phyloP scores from a whole-genome alignment of 2,888 invertebrate species.

The Tenthredo livida region DNA sequence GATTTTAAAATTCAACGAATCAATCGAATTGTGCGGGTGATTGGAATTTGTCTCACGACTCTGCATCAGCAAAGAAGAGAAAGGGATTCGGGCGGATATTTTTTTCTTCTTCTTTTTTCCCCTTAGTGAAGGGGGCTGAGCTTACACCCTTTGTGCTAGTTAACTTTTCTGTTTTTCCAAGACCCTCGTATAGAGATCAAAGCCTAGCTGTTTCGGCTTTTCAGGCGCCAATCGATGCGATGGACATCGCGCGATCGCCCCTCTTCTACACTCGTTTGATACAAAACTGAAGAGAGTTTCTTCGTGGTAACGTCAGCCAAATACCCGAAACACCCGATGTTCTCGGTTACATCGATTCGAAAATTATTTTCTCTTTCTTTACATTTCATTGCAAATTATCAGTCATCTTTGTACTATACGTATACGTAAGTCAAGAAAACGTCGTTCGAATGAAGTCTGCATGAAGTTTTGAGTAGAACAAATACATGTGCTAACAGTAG shows the following conservation, averaged over 20 bases:
- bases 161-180: constrained; percentile 63
- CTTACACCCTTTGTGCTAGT: constrained; percentile 65
- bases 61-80: constrained; percentile 55
- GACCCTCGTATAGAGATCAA: constrained; percentile 67
- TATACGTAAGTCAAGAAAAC: not conserved
- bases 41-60: constrained; percentile 60
- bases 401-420: not conserved
- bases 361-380: not conserved
- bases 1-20: constrained; percentile 69
- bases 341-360: not conserved
- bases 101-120: not conserved
- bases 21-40: constrained; percentile 59
- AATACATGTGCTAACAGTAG: not conserved
- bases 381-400: not conserved
- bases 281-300: not conserved
- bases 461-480: not conserved
- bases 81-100: constrained; percentile 57
- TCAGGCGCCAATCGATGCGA: constrained; percentile 29
- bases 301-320: not conserved
- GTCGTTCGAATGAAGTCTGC: no score
- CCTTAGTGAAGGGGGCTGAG: constrained; percentile 27
- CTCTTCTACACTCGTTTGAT: not conserved
- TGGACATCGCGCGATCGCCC: constrained; percentile 19
- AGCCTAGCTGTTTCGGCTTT: constrained; percentile 57
- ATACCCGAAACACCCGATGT: not conserved